phyloP scores from a whole-genome alignment of 2,888 invertebrate species.

The Pollenia angustigena region DNA sequence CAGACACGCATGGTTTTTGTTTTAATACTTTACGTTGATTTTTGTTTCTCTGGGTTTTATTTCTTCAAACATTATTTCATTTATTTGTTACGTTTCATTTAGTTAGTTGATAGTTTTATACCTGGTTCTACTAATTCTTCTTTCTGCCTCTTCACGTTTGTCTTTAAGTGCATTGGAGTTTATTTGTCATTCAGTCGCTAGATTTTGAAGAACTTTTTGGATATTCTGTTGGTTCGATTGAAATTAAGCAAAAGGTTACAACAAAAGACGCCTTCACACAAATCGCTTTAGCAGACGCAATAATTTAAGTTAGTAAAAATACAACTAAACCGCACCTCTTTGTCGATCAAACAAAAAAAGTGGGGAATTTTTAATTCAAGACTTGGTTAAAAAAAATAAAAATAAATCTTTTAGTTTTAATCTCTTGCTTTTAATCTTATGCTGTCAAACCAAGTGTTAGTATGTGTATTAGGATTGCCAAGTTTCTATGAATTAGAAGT shows the following conservation, averaged over 20 bases:
- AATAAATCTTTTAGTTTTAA: slow-evolving; percentile 55
- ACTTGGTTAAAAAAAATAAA: slow-evolving; percentile 10
- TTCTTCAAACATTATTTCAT: slow-evolving; percentile 40
- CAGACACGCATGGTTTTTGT: slow-evolving; percentile 71
- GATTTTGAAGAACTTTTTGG: slow-evolving; percentile 31
- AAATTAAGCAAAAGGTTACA: slow-evolving; percentile 46
- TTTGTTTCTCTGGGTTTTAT: slow-evolving; percentile 27
- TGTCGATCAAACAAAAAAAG: slow-evolving; percentile 21
- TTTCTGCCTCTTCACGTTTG: slow-evolving; percentile 19
- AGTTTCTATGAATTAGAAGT: too few species aligned
- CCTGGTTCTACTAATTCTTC: slow-evolving; percentile 16
- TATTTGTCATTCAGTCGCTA: slow-evolving; percentile 44
- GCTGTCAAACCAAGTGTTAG: background rate
- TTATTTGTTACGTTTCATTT: slow-evolving; percentile 60
- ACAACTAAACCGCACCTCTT: slow-evolving; percentile 62
- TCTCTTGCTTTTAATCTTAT: slow-evolving; percentile 35
- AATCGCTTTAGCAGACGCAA: slow-evolving; percentile 45
- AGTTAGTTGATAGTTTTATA: slow-evolving; percentile 61
- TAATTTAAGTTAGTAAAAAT: slow-evolving; percentile 34
- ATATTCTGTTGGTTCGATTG: background rate
- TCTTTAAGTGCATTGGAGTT: slow-evolving; percentile 9
- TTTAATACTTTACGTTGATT: slow-evolving; percentile 44
- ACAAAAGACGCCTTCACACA: slow-evolving; percentile 55
- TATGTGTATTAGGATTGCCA: slow-evolving; percentile 9
- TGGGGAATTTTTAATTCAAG: slow-evolving; percentile 55